Conservation (phyloP, 1,140 invertebrate species). For the Ceratosolen fusciceps region DNA sequence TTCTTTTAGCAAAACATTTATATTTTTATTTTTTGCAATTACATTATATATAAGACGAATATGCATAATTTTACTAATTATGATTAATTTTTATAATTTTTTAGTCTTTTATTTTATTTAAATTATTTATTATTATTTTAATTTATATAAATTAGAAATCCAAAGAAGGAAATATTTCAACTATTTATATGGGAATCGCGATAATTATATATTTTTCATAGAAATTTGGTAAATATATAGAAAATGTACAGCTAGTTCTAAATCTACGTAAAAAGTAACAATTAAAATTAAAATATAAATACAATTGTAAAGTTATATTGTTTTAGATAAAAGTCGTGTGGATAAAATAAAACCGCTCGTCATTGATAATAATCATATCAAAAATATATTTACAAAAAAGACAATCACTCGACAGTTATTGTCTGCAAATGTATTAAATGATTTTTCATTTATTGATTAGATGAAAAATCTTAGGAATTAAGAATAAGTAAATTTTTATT, state of each 20-base stretch:
- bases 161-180: not conserved
- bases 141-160: not conserved
- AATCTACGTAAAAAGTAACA: constrained; percentile 39
- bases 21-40: no score
- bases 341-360: constrained; percentile 11
- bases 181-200: not conserved
- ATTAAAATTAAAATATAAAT: constrained; percentile 25
- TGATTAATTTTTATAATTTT: not conserved
- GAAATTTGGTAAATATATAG: constrained; percentile 22
- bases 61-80: not conserved
- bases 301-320: not conserved
- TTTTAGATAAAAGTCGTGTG: constrained; percentile 5
- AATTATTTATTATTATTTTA: not conserved
- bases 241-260: constrained; percentile 30
- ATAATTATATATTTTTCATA: constrained; percentile 37
- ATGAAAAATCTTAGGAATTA: not conserved
- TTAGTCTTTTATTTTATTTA: not conserved
- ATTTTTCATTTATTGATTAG: not conserved
- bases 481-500: not conserved
- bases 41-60: no score
- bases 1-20: no score
- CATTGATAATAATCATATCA: constrained; percentile 31
- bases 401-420: constrained; percentile 17
- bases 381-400: constrained; percentile 18
- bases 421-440: not conserved